Evolutionary conservation across 2,113 vertebrate genomes (phyloP).

Genomic region (Nothobranchius kuhntae): DNA sequence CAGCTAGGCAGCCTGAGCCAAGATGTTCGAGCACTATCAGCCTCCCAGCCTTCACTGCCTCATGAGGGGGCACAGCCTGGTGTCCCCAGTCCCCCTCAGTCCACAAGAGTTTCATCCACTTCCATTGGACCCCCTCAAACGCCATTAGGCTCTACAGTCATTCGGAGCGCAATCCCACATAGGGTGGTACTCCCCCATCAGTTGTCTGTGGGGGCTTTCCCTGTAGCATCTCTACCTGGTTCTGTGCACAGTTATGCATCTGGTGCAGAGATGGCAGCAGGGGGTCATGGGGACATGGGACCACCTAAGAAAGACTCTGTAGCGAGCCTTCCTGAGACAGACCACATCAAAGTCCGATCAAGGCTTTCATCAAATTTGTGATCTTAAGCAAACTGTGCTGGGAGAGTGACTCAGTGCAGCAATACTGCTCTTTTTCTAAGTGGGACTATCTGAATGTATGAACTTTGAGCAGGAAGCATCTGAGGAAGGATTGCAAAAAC

Average conservation of each 20-base stretch:
- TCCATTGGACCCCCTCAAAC: slow-evolving; percentile 79
- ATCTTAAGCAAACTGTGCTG: slow-evolving; percentile 70
- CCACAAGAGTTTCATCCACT: slow-evolving; percentile 80
- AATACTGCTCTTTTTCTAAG: slow-evolving; percentile 32
- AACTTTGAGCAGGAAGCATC: slow-evolving; percentile 50
- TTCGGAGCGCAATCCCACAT: slow-evolving; percentile 71
- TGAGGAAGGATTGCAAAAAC: slow-evolving; percentile 39
- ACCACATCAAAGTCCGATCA: slow-evolving; percentile 83
- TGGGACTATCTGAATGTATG: slow-evolving; percentile 75
- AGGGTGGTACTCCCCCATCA: slow-evolving; percentile 83
- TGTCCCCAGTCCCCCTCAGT: slow-evolving; percentile 82
- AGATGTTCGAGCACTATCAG: slow-evolving; percentile 89
- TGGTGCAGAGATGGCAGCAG: slow-evolving; percentile 38
- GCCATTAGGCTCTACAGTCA: slow-evolving; percentile 47
- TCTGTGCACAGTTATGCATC: slow-evolving; percentile 44
- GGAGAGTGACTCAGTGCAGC: slow-evolving; percentile 27
- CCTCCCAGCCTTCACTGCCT: slow-evolving; percentile 93
- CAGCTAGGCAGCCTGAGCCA: slow-evolving; percentile 86
- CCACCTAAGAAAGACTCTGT: slow-evolving; percentile 83
- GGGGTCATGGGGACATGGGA: slow-evolving; percentile 76
- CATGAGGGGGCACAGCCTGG: slow-evolving; percentile 78
- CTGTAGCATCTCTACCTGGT: slow-evolving; percentile 56
- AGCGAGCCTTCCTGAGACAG: slow-evolving; percentile 84
- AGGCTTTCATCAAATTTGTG: slow-evolving; percentile 97
- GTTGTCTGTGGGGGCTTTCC: slow-evolving; percentile 78